Percentiles rank a stretch among this genome's conserved stretches.
phyloP scores from a whole-genome alignment of 2,113 vertebrate genomes.

The Odobenus rosmarus region DNA sequence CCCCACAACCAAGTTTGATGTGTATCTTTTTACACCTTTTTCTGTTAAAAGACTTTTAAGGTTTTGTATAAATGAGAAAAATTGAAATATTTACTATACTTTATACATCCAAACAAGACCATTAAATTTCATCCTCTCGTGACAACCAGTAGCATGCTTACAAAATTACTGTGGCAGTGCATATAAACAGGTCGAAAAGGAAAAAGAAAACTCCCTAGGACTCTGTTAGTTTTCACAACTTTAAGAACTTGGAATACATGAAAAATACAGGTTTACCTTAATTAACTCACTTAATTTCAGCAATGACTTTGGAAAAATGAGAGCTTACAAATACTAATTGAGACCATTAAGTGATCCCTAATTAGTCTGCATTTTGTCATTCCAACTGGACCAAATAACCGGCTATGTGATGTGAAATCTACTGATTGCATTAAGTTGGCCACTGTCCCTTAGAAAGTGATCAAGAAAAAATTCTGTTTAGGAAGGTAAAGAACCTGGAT shows the following conservation, averaged over 20 bases:
- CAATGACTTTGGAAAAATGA: constrained; percentile 18
- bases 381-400: background rate
- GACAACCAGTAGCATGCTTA: background rate
- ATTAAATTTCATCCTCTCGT: background rate
- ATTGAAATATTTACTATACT: background rate
- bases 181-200: background rate
- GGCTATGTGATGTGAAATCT: constrained; percentile 13
- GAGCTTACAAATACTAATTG: background rate
- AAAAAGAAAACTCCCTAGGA: background rate
- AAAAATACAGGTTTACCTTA: constrained; percentile 11
- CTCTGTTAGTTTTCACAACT: background rate
- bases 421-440: background rate
- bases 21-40: constrained; percentile 21
- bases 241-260: background rate
- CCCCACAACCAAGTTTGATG: background rate
- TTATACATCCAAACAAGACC: background rate
- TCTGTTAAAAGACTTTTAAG: background rate
- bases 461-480: constrained; percentile 44
- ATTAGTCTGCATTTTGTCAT: background rate
- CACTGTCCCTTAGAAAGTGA: constrained; percentile 30
- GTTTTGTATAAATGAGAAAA: background rate
- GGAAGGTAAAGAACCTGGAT: constrained; percentile 32
- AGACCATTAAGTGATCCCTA: background rate
- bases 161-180: background rate
- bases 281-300: constrained; percentile 32